A percentile compares a stretch with the other conserved stretches of the same genome.
Conservation (phyloP, 2,113 vertebrate genomes). For the Alethe castanea region DNA sequence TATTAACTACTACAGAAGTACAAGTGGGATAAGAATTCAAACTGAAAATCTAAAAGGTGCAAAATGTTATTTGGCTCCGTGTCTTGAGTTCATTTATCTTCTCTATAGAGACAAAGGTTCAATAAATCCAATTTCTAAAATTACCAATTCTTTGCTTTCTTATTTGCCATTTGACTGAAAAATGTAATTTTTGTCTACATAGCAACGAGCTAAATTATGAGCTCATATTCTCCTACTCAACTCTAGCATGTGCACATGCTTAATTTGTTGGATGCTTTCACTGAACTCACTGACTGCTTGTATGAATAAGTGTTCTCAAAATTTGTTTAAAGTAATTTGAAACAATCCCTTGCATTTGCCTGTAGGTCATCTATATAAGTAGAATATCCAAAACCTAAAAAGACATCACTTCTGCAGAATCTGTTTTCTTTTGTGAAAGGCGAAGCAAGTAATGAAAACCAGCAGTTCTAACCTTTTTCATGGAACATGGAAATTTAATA, state of each 20-base stretch:
- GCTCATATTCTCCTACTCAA: neutral
- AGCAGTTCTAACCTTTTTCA: neutral
- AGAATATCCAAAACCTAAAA: neutral
- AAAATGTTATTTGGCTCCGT: neutral
- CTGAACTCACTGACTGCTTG: neutral
- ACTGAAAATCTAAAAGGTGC: neutral
- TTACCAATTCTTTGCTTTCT: neutral
- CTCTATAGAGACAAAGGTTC: neutral
- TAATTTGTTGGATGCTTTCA: neutral
- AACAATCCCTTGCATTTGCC: neutral
- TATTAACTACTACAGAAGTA: neutral
- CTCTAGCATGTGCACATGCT: neutral
- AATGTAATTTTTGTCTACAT: neutral
- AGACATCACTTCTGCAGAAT: neutral
- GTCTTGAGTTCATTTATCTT: neutral
- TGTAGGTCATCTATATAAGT: neutral
- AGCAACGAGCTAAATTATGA: neutral
- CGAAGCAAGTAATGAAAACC: neutral
- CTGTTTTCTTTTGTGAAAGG: neutral
- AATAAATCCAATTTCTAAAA: neutral
- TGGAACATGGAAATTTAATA: neutral
- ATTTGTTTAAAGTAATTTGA: neutral
- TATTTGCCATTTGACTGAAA: neutral
- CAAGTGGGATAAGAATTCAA: neutral
- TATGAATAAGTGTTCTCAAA: neutral